Base-by-base conservation (phyloP, 2,113 vertebrate genomes). In the Planiliza haematocheilus region DNA sequence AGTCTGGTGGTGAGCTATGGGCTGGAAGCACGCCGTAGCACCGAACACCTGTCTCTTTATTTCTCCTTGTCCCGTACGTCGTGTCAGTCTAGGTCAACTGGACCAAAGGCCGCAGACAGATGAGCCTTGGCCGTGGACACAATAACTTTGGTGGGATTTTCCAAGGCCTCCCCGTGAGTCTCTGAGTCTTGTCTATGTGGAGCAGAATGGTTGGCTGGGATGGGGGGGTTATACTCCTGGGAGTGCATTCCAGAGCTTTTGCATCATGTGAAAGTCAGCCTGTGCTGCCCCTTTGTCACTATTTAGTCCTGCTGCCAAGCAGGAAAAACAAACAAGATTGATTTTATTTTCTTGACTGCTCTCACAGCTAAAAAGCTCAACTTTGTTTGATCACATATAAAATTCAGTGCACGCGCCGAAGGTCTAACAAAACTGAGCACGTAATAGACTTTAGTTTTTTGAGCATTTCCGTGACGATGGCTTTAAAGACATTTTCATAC, bases 211-310 rank as follows among this genome's bases (percentile, higher is more conserved):
- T 71, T 74, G 78, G 75, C 60, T 69, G n/a, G 52, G 61, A 24
- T 70, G 65, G 76, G 51, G 76, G 51, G 74, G 67, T 75, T 65
- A 46, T 49, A 68, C 86, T 85, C 88, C 37, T 74, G 86, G 81
- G 89, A 91, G 60, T 75, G 72, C 85, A 91, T 91, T 88, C 89
- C 89, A 84, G 81, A 85, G 71, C 70, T 65, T 87, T 79, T 84
- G 88, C 82, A 84, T 92, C 89, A 92, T 87, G 87, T 90, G 92
- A 89, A 93, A 91, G 81, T 80, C 83, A 80, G 82, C 70, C 82
- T 50, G 77, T 58, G 50, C 85, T 73, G 71, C 74, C 70, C 79
- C 57, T 64, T 81, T 85, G 76, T 81, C 74, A 82, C 74, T 59
- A n/a, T 67, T 30, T 65, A 61, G 58, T 63, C 56, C 30, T 52